phyloP scores from a whole-genome alignment of 2,113 vertebrate species.

The Oophaga pumilio region DNA sequence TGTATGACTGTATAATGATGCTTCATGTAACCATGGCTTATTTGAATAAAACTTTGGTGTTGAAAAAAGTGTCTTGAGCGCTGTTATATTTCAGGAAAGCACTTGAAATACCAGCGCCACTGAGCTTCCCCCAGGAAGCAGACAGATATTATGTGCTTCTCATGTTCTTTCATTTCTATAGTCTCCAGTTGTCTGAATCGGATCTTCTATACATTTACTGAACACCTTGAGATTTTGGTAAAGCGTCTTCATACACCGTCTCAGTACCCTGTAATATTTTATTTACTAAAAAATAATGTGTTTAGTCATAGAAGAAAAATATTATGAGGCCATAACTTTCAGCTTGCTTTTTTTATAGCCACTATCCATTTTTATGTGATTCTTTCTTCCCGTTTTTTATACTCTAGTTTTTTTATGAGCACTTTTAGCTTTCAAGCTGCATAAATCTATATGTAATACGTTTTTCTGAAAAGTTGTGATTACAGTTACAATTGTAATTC shows the following conservation, averaged over 20 bases:
- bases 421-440: constrained; percentile 34
- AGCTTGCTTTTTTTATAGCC: constrained; percentile 38
- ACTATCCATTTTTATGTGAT: constrained; percentile 46
- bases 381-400: constrained; percentile 20
- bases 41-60: neutral
- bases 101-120: neutral
- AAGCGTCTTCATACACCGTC: neutral
- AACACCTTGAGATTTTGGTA: neutral
- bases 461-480: constrained; percentile 50
- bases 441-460: constrained; percentile 54
- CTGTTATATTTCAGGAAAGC: constrained; percentile 7
- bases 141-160: neutral
- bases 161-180: neutral
- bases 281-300: constrained; percentile 44
- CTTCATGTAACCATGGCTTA: neutral
- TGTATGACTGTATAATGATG: neutral
- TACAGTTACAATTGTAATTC: constrained; percentile 44
- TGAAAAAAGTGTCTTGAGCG: neutral
- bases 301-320: constrained; percentile 47
- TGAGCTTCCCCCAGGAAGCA: neutral
- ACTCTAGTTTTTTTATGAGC: constrained; percentile 37
- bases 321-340: constrained; percentile 43
- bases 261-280: neutral
- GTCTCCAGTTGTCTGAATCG: neutral
- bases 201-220: neutral